Percentiles rank a stretch among this genome's conserved stretches.
Evolutionary conservation across 2,113 vertebrate genomes (phyloP).

Genomic region (Eupsittula cactorum): DNA sequence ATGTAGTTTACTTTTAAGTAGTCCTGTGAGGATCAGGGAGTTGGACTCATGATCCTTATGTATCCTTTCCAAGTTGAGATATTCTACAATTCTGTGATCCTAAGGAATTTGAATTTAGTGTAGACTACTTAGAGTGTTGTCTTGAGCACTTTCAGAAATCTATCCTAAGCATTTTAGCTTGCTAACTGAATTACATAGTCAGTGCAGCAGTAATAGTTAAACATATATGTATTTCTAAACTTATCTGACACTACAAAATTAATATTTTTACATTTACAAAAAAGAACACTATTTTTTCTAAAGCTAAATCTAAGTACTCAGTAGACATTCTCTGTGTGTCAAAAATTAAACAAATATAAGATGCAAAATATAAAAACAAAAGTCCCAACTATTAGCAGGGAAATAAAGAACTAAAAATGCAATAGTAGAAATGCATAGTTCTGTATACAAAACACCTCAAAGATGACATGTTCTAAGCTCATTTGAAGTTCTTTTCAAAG

Average conservation of each 20-base stretch:
- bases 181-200: background rate
- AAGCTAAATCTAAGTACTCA: background rate
- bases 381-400: background rate
- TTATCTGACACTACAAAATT: background rate
- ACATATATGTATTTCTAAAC: background rate
- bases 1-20: background rate
- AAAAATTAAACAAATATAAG: background rate
- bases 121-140: background rate
- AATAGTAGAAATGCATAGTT: background rate
- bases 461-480: background rate
- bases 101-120: background rate
- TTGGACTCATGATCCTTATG: background rate
- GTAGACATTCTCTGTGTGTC: background rate
- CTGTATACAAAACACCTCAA: background rate
- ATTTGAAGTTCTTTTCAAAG: background rate
- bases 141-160: background rate
- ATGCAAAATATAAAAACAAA: background rate
- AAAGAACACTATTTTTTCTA: background rate
- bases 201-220: background rate
- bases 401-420: background rate
- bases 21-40: background rate
- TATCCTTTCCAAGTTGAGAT: background rate
- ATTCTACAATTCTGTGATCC: background rate
- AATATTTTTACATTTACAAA: background rate
- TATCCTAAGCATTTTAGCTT: background rate